Evolutionary conservation across 2,113 vertebrate species (phyloP), one percentile per base, ranked within the genome.

Genomic region (Nicator chloris): DNA sequence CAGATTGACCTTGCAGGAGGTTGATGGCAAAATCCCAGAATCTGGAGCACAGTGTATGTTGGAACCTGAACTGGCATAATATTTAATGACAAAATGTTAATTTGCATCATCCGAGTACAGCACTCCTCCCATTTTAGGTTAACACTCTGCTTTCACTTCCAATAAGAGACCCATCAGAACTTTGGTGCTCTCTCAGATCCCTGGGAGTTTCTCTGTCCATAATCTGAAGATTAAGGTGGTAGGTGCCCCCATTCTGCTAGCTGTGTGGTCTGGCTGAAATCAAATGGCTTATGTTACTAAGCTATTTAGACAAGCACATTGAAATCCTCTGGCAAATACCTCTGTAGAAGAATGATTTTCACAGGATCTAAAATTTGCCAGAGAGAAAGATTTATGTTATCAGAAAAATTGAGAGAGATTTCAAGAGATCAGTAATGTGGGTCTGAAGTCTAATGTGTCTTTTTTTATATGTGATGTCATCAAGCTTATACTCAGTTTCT

Each of bases 201-300:
- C 12, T 31, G 30, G 3, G 13, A 77, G 15, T 51, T 64, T 64
- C 3, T 66, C 22, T 45, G 31, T 27, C 30, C 22, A 33, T 4
- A 33, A 18, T 5, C 1, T 18, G 22, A 60, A 57, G 8, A 44
- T 15, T 5, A 35, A 7, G 2, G 6, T 61, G 19, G 8, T 3
- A 2, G 3, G 4, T 71, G 1, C 2, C 7, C 4, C 1, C 3
- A 8, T 54, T 64, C 31, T 72, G 22, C 42, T 19, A 54, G 11
- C 10, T 33, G 10, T 80, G 26, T 31, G 22, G 33, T 23, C 19
- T 83, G 26, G 2, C 1, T 50, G 15, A 37, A 63, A 80, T 63
- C 1, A 61, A 82, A 44, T 3, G 1, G 0, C 4, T 35, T 27
- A 6, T 15, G 4, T 33, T 63, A 61, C 26, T 3, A 50, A 50